Conservation (phyloP, 2,113 vertebrate species). For the Danionella cerebrum region DNA sequence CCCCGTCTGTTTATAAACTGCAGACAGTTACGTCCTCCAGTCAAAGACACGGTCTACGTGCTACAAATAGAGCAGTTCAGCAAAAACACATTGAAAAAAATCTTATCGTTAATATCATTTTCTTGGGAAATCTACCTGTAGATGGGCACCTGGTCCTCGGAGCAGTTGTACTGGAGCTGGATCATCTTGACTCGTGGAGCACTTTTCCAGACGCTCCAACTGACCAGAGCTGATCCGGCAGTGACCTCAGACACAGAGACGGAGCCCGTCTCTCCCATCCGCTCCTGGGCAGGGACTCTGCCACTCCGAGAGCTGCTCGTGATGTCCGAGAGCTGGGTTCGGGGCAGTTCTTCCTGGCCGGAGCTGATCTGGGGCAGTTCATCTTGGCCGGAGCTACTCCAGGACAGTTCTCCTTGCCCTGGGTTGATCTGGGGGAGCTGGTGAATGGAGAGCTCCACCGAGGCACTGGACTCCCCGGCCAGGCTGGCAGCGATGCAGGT, state of each 20-base stretch:
- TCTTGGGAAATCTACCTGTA: no score
- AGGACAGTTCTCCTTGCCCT: conserved; percentile 63
- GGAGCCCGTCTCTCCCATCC: no score
- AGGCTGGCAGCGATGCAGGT: conserved; percentile 90
- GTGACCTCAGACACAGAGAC: conserved; percentile 85
- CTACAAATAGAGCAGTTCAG: no score
- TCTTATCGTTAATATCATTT: no score
- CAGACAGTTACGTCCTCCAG: no score
- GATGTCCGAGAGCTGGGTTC: conserved; percentile 86
- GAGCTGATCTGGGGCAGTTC: conserved; percentile 83
- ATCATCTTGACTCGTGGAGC: conserved; percentile 92
- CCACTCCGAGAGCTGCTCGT: conserved; percentile 77
- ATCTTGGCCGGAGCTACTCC: conserved; percentile 75
- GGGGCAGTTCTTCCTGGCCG: conserved; percentile 63
- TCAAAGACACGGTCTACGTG: no score
- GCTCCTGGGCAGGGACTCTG: no score
- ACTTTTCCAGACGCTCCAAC: conserved; percentile 81
- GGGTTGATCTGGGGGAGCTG: conserved; percentile 89
- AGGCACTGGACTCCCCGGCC: conserved; percentile 81
- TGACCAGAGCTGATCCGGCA: conserved; percentile 80
- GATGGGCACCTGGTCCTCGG: conserved; percentile 86
- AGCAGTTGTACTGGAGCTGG: conserved; percentile 93
- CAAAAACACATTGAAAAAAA: no score
- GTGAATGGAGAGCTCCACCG: conserved; percentile 80
- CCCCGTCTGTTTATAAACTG: no score